Evolutionary conservation across 2,113 vertebrate species (phyloP).

Genomic region (Pachypanchax playfairii): DNA sequence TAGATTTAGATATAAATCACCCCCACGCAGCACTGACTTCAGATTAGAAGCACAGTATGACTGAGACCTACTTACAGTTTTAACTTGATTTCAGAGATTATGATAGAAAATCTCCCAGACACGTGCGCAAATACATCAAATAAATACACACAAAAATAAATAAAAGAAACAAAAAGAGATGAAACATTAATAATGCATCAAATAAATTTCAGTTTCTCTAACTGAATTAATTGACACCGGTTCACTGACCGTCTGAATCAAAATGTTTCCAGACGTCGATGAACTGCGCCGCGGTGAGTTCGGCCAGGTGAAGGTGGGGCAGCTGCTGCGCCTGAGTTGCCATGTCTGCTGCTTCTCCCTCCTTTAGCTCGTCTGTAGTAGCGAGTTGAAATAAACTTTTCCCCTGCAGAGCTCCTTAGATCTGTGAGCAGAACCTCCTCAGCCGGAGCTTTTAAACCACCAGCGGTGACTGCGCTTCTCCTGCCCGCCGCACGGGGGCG

Average conservation of each 20-base stretch:
- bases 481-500: slow-evolving; percentile 76
- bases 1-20: no score
- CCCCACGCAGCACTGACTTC: no score
- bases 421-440: slow-evolving; percentile 61
- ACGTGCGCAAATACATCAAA: no score
- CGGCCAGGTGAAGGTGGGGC: slow-evolving; percentile 88
- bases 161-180: no score
- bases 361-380: slow-evolving; percentile 7
- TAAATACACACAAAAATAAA: no score
- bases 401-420: slow-evolving; percentile 43
- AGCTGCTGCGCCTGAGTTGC: slow-evolving; percentile 84
- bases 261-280: slow-evolving; percentile 96
- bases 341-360: slow-evolving; percentile 72
- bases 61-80: no score
- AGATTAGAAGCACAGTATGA: no score
- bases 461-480: slow-evolving; percentile 41
- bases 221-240: neutral
- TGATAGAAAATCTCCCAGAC: no score
- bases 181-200: no score
- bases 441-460: slow-evolving; percentile 80
- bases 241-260: slow-evolving; percentile 90
- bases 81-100: no score
- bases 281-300: slow-evolving; percentile 94
- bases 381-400: slow-evolving; percentile 56
- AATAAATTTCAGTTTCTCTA: no score